Evolutionary conservation across 2,888 invertebrate genomes (phyloP).

Genomic region (Teleogryllus oceanicus): DNA sequence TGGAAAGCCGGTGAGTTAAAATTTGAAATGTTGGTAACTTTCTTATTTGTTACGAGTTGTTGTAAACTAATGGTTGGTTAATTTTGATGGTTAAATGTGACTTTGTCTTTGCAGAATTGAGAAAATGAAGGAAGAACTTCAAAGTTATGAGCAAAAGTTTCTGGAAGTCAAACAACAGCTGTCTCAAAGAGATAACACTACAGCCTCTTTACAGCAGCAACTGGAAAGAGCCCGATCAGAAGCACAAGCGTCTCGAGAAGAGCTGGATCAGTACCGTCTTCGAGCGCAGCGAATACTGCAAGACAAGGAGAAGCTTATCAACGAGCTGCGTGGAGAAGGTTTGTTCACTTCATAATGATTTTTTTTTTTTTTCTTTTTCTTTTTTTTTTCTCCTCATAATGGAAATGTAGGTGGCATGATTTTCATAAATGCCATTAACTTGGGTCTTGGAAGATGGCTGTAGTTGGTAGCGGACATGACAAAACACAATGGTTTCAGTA

Average conservation of each 20-base stretch:
- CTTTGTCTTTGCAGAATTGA: slow-evolving; percentile 19
- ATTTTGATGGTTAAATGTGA: neutral
- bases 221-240: slow-evolving; percentile 29
- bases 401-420: slow-evolving; percentile 42
- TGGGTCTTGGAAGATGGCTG: no score
- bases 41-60: no score
- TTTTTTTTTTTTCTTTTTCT: slow-evolving; percentile 20
- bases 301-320: slow-evolving; percentile 71
- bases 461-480: no score
- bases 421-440: neutral
- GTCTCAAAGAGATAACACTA: neutral
- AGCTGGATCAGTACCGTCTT: slow-evolving; percentile 72
- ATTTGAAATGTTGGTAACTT: no score
- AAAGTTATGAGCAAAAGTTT: neutral
- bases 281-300: slow-evolving; percentile 73
- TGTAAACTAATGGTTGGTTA: no score
- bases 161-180: neutral
- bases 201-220: slow-evolving; percentile 20
- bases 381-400: slow-evolving; percentile 39
- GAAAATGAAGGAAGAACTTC: neutral
- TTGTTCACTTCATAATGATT: slow-evolving; percentile 43
- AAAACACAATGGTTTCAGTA: no score
- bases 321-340: slow-evolving; percentile 52
- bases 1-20: neutral
- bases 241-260: slow-evolving; percentile 45